Base-by-base conservation (phyloP, 2,888 invertebrate species). In the Parnassius smintheus region DNA sequence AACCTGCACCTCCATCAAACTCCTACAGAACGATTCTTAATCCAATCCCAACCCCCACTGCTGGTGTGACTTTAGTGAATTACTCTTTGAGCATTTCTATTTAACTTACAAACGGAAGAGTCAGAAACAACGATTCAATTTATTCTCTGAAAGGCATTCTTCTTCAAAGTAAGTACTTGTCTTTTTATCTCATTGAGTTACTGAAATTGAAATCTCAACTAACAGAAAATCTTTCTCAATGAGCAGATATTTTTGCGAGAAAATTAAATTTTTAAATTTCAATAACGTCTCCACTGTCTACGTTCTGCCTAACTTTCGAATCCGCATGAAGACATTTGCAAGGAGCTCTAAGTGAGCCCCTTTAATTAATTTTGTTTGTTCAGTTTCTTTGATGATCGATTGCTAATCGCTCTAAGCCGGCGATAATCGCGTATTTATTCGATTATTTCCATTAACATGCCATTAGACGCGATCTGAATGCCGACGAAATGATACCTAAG, bases 361-460 rank as follows among this genome's bases (percentile, higher is more conserved):
- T 63, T 51, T 68, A 68, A 70, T 72, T 69, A 72, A 72, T 68
- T 67, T 61, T 65, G 66, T 70, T 69, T 68, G 65, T 63, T 62
- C 62, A 50, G 64, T 67, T 66, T 53, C 61, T 67, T 66, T 62
- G 60, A 54, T 60, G 65, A 72, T 70, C 70, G 69, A 73, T 72
- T 65, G 68, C 66, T 72, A 69, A 71, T 69, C 70, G 68, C 65
- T 62, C 60, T 67, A 56, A 68, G 66, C 64, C 65, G 61, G 45
- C 61, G 68, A 70, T 72, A 73, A 72, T 73, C 72, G 72, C 68
- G 68, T 66, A 66, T 63, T 65, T 62, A 62, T 68, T 68, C 66
- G 65, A 69, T 73, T 70, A 70, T 67, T 66, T 66, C 70, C 65
- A 72, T 73, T 71, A 72, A 65, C 61, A 61, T 64, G 70, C 68